A percentile compares a stretch with the other conserved stretches of the same genome.
Evolutionary conservation across 2,113 vertebrate genomes (phyloP).

Genomic region (Boulengeromyrus knoepffleri): DNA sequence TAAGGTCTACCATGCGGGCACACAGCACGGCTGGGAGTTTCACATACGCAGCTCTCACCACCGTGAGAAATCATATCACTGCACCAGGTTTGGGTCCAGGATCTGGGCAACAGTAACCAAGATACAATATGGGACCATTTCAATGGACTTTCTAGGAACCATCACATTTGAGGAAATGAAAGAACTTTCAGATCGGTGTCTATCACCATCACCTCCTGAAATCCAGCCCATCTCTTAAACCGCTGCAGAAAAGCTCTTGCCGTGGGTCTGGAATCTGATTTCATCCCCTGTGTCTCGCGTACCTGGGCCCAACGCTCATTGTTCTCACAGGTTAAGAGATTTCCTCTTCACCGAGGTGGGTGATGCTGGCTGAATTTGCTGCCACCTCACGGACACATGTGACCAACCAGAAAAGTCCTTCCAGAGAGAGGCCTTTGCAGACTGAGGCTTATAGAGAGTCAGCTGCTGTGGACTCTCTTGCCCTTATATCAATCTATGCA

Average conservation of each 20-base stretch:
- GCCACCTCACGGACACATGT: neutral
- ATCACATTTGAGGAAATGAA: neutral
- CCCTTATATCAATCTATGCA: neutral
- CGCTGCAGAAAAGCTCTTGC: neutral
- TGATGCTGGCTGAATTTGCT: neutral
- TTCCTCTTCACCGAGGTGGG: neutral
- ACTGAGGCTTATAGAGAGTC: neutral
- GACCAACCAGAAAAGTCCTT: neutral
- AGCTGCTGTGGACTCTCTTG: neutral
- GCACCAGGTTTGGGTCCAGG: neutral
- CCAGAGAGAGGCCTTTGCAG: neutral
- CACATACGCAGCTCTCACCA: neutral
- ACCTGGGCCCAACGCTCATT: neutral
- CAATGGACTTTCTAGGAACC: neutral
- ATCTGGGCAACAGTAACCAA: neutral
- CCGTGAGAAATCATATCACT: neutral
- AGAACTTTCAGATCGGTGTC: neutral
- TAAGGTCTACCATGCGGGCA: neutral
- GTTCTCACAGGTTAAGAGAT: neutral
- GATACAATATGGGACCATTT: neutral
- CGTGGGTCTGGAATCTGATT: neutral
- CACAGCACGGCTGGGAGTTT: neutral
- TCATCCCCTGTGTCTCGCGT: neutral
- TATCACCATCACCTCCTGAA: neutral
- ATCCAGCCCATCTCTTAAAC: neutral